Percentiles rank a stretch among this genome's conserved stretches.
phyloP scores from a whole-genome alignment of 2,113 vertebrate species.

The Hyaena hyaena region DNA sequence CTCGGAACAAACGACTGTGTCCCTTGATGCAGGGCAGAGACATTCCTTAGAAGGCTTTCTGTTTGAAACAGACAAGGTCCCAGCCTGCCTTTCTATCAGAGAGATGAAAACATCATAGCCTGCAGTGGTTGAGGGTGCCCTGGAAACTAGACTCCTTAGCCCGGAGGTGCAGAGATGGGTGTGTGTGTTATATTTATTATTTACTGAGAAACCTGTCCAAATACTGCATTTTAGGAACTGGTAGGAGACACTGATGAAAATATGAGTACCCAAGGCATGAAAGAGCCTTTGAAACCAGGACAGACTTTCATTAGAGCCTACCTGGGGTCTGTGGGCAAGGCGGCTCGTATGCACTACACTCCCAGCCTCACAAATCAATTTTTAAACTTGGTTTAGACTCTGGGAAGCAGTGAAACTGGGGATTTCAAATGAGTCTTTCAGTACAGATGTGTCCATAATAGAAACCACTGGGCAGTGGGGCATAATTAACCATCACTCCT shows the following conservation, averaged over 20 bases:
- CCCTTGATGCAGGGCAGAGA: neutral
- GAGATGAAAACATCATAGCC: constrained; percentile 60
- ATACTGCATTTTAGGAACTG: constrained; percentile 46
- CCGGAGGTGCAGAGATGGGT: neutral
- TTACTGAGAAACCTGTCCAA: constrained; percentile 57
- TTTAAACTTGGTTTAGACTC: constrained; percentile 58
- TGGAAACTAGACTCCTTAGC: constrained; percentile 25
- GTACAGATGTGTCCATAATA: constrained; percentile 78
- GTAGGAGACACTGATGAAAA: constrained; percentile 23
- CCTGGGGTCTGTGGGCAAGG: neutral
- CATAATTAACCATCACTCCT: constrained; percentile 73
- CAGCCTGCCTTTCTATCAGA: constrained; percentile 30
- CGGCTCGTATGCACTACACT: neutral
- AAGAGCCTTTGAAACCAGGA: constrained; percentile 55
- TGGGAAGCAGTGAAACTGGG: constrained; percentile 24
- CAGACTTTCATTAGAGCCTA: constrained; percentile 32
- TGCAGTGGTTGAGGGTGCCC: accelerated
- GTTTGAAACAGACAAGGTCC: constrained; percentile 29
- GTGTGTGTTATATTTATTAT: constrained; percentile 66
- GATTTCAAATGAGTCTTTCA: constrained; percentile 70
- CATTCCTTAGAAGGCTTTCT: constrained; percentile 56
- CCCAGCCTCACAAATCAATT: constrained; percentile 45
- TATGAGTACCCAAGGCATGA: neutral
- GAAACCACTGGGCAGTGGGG: constrained; percentile 74
- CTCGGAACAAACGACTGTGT: neutral